phyloP scores from a whole-genome alignment of 2,888 invertebrate species.

The Diachrysia chrysitis region DNA sequence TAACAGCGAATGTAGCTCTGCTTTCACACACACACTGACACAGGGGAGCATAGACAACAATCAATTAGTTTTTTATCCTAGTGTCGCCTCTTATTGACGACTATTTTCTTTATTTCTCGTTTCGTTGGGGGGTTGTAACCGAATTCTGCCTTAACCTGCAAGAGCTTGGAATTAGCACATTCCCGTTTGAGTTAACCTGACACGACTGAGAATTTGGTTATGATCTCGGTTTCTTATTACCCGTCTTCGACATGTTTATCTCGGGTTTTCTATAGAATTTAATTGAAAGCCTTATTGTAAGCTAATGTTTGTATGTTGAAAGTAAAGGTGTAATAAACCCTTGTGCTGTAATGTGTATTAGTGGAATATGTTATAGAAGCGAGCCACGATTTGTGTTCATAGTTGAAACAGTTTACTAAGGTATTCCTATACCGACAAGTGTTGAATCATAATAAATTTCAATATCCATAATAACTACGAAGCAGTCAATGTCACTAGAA shows the following conservation, averaged over 20 bases:
- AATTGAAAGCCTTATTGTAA: constrained; percentile 76
- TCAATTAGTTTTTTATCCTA: constrained; percentile 74
- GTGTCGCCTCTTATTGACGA: constrained; percentile 71
- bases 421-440: constrained; percentile 68
- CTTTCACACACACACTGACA: constrained; percentile 89
- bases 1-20: constrained; percentile 88
- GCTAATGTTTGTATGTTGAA: constrained; percentile 76
- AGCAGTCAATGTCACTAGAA: constrained; percentile 73
- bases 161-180: constrained; percentile 62
- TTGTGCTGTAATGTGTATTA: constrained; percentile 79
- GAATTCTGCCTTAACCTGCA: constrained; percentile 64
- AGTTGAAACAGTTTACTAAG: constrained; percentile 81
- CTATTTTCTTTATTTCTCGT: constrained; percentile 62
- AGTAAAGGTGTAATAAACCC: constrained; percentile 74
- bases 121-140: constrained; percentile 66
- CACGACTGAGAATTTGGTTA: constrained; percentile 71
- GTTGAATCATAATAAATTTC: constrained; percentile 82
- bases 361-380: constrained; percentile 80
- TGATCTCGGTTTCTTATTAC: constrained; percentile 70
- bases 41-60: constrained; percentile 81
- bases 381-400: constrained; percentile 88
- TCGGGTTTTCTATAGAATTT: constrained; percentile 73
- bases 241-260: constrained; percentile 67
- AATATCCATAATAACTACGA: constrained; percentile 78
- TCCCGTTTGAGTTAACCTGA: constrained; percentile 63